Percentiles rank a stretch among this genome's conserved stretches.
Conservation (phyloP, 2,888 invertebrate genomes). For the Diarsia brunnea region DNA sequence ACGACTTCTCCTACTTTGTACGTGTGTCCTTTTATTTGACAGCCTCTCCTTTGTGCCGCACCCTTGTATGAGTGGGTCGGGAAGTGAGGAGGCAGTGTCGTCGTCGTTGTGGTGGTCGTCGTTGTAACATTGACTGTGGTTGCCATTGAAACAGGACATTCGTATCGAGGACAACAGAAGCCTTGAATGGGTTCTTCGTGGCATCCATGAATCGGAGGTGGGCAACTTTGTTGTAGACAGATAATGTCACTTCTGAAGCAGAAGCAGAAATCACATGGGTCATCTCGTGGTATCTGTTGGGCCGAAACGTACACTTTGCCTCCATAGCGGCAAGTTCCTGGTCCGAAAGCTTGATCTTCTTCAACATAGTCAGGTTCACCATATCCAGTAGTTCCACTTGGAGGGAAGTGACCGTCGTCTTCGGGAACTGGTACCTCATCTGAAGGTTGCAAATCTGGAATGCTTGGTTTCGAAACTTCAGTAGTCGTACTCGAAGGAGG, state of each 20-base stretch:
- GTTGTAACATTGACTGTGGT: constrained; percentile 95
- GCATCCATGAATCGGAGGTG: constrained; percentile 97
- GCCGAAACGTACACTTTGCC: constrained; percentile 98
- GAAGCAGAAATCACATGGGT: constrained; percentile 99
- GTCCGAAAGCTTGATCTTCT: constrained; percentile 95
- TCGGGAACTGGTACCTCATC: constrained; percentile 81
- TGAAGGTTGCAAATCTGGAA: constrained; percentile 77
- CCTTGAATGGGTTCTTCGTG: constrained; percentile 98
- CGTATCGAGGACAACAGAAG: constrained; percentile 98
- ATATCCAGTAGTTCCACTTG: constrained; percentile 85
- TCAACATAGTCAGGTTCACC: constrained; percentile 93
- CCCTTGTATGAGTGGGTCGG: constrained; percentile 95
- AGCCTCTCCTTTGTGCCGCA: constrained; percentile 94
- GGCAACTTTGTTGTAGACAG: constrained; percentile 98
- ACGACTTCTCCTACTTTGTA: constrained; percentile 97
- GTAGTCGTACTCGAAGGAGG: constrained; percentile 64
- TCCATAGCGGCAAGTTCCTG: constrained; percentile 97
- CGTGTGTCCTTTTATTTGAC: constrained; percentile 96
- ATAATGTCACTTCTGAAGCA: constrained; percentile 99
- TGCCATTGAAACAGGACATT: constrained; percentile 97
- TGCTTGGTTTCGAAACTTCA: constrained; percentile 79
- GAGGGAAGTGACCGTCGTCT: constrained; percentile 81
- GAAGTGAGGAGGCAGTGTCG: constrained; percentile 96
- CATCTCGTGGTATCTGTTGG: constrained; percentile 98
- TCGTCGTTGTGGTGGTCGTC: constrained; percentile 96